phyloP scores from a whole-genome alignment of 2,113 vertebrate genomes.

The Petromus typicus region DNA sequence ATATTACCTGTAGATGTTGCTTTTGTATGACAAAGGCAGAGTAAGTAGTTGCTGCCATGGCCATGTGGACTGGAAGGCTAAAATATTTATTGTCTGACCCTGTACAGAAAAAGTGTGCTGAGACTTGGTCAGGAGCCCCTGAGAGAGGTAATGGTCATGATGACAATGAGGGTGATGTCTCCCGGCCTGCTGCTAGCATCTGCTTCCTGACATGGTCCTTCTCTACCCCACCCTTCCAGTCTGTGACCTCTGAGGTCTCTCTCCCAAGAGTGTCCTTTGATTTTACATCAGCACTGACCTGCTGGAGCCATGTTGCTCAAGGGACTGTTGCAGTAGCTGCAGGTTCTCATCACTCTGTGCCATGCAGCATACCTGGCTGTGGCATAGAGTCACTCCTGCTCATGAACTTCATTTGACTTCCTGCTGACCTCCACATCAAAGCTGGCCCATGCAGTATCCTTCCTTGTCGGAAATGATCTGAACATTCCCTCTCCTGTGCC shows the following conservation, averaged over 20 bases:
- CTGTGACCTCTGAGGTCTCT: not conserved
- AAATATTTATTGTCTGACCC: not conserved
- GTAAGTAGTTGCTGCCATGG: not conserved
- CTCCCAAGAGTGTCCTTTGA: accelerated
- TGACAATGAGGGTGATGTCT: not conserved
- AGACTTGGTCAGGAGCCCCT: not conserved
- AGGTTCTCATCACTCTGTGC: not conserved
- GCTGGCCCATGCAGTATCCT: not conserved
- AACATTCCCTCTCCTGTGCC: not conserved
- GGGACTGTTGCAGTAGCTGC: not conserved
- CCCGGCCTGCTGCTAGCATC: not conserved
- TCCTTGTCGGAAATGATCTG: not conserved
- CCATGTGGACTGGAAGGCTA: not conserved
- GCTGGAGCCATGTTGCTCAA: not conserved
- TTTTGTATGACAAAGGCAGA: not conserved
- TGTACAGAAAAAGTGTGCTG: not conserved
- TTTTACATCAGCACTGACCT: accelerated
- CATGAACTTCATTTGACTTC: not conserved
- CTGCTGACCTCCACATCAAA: not conserved
- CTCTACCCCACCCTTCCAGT: not conserved
- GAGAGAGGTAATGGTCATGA: not conserved
- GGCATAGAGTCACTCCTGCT: not conserved
- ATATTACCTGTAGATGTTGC: not conserved
- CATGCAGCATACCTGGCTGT: accelerated
- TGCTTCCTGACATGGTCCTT: not conserved